These are phyloP conservation scores for Stenodera caucasica DNA, from an alignment of 2,888 invertebrate species.

Conservation along the genomic window DNA sequence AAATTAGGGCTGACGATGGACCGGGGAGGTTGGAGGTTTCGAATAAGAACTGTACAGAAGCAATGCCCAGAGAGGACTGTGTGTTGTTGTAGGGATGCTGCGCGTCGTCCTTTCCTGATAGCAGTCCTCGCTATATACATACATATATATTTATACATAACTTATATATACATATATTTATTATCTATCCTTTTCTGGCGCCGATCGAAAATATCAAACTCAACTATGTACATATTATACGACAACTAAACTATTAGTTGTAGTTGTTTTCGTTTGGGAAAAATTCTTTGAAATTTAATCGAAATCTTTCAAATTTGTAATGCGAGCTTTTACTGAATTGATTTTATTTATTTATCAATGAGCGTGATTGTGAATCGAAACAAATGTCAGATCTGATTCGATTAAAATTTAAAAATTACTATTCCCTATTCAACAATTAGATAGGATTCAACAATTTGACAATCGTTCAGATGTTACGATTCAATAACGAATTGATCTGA, in stretches of 20 bases:
- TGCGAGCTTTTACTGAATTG: background rate
- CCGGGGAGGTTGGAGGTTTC: conserved; percentile 48
- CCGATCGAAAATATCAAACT: conserved; percentile 21
- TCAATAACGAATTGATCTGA: no score
- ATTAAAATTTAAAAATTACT: no score
- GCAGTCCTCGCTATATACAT: background rate
- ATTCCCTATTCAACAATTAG: no score
- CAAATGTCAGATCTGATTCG: no score
- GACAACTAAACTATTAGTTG: conserved; percentile 29
- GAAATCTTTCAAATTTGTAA: no score
- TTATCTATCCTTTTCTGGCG: conserved; percentile 27
- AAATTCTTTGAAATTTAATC: no score
- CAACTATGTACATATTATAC: no score
- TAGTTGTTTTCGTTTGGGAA: no score
- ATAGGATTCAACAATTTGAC: no score
- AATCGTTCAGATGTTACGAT: no score
- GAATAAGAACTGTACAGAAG: conserved; percentile 47
- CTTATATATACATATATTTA: background rate
- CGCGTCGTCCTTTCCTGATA: conserved; percentile 35
- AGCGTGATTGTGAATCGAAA: background rate
- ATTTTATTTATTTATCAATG: background rate
- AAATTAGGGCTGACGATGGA: conserved; percentile 43
- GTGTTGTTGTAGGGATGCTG: conserved; percentile 42
- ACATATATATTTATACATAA: background rate
- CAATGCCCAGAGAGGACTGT: conserved; percentile 52